Evolutionary conservation across 2,113 vertebrate genomes (phyloP).

Genomic region (Sisor rabdophorus): DNA sequence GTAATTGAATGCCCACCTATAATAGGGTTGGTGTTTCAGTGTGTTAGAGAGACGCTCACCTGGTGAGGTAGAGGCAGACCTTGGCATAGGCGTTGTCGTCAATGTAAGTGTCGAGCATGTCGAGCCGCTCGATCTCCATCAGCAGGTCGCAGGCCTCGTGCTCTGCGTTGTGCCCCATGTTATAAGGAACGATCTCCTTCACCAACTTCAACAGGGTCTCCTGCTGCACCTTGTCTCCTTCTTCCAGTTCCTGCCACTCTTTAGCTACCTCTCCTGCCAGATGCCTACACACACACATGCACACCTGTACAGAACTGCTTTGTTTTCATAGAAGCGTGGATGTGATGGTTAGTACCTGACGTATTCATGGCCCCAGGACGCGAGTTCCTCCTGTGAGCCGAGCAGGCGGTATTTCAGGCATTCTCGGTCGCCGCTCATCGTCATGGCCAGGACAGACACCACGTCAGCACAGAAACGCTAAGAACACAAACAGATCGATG

Average conservation of each 20-base stretch:
- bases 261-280: conserved; percentile 95
- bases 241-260: conserved; percentile 97
- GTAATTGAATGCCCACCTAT: too few species aligned
- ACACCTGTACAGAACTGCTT: conserved; percentile 55
- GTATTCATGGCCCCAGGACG: conserved; percentile 96
- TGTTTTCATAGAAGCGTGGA: conserved; percentile 92
- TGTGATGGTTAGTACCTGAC: conserved; percentile 72
- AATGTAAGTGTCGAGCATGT: conserved; percentile 93
- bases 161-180: conserved; percentile 97
- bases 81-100: conserved; percentile 95
- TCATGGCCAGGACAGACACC: conserved; percentile 97
- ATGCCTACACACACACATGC: conserved; percentile 70
- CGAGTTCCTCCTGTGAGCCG: conserved; percentile 93
- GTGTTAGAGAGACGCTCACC: conserved; percentile 60
- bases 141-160: conserved; percentile 96
- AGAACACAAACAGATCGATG: not conserved
- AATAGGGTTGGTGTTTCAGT: too few species aligned
- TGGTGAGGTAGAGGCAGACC: conserved; percentile 97
- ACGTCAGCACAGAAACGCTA: conserved; percentile 95
- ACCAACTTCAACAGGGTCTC: conserved; percentile 88
- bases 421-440: conserved; percentile 94
- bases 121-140: conserved; percentile 96
- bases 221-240: conserved; percentile 87
- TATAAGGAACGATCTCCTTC: conserved; percentile 94
- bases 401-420: conserved; percentile 93